Conservation (phyloP, 2,797 vertebrate genomes). For the Coranthus polyacanthus region DNA sequence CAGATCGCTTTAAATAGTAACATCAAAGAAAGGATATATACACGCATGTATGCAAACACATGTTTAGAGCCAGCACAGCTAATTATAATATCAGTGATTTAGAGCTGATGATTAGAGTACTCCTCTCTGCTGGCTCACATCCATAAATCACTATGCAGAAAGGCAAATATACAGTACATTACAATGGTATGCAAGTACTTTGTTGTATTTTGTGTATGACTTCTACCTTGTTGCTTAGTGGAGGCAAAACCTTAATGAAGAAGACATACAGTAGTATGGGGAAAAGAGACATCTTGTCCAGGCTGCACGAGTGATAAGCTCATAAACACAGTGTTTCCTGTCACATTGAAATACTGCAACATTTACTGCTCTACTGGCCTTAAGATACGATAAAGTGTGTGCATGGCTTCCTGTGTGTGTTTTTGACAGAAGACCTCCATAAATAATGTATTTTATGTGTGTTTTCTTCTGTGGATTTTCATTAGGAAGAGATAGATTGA, state of each 20-base stretch:
- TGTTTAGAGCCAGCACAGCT: conserved; percentile 15
- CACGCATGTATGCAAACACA: conserved; percentile 10
- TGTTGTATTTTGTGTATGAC: conserved; percentile 9
- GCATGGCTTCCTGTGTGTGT: conserved; percentile 39
- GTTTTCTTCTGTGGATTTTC: neutral
- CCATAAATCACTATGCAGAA: conserved; percentile 36
- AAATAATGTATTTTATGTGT: conserved; percentile 41
- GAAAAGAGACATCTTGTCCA: conserved; percentile 34
- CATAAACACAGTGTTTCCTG: conserved; percentile 65
- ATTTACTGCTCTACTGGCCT: conserved; percentile 60
- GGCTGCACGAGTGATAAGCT: conserved; percentile 56
- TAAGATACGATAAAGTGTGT: conserved; percentile 42
- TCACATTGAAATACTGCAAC: conserved; percentile 71
- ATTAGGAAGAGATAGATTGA: neutral
- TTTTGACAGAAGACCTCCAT: conserved; percentile 39
- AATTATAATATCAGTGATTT: conserved; percentile 43
- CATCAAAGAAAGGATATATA: conserved; percentile 9
- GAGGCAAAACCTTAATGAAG: conserved; percentile 59
- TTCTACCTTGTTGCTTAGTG: conserved; percentile 23
- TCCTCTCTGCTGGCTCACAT: conserved; percentile 20
- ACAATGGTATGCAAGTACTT: neutral
- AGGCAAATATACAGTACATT: neutral
- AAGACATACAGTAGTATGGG: conserved; percentile 60
- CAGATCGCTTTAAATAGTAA: conserved; percentile 23
- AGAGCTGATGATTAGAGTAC: conserved; percentile 23